Conservation (phyloP, 2,113 vertebrate genomes). For the Myiopsitta monachus region DNA sequence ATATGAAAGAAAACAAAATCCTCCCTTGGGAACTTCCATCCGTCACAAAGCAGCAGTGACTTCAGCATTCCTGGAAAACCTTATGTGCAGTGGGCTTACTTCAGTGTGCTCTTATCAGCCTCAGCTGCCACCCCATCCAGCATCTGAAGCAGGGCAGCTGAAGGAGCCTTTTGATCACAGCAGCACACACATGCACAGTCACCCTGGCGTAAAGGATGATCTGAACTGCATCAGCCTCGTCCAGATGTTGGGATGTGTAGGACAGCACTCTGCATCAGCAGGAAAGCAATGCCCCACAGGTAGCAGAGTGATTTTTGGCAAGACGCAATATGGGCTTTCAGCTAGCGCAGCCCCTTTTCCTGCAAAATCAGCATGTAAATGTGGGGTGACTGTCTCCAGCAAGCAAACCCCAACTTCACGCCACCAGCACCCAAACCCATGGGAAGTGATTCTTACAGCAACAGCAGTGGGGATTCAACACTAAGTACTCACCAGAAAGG, state of each 20-base stretch:
- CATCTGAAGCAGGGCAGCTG: not conserved
- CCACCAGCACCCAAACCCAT: not conserved
- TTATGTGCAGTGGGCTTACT: not conserved
- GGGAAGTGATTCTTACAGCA: not conserved
- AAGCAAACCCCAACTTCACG: fast-evolving
- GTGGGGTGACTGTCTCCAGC: not conserved
- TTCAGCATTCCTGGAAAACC: constrained; percentile 34
- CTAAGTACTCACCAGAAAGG: not conserved
- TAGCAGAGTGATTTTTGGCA: not conserved
- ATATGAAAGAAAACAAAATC: not conserved
- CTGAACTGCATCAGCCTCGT: not conserved
- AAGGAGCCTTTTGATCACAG: constrained; percentile 8
- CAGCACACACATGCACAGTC: not conserved
- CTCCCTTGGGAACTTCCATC: not conserved
- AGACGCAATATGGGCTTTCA: not conserved
- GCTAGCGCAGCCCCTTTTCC: not conserved
- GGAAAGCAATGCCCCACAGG: not conserved
- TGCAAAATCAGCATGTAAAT: not conserved
- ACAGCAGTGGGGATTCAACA: not conserved
- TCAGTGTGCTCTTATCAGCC: not conserved
- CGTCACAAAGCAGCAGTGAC: not conserved
- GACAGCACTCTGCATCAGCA: not conserved
- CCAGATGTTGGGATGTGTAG: not conserved
- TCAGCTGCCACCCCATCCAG: not conserved
- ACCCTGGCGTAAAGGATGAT: not conserved